These are phyloP conservation scores for Escarpia spicata DNA, from an alignment of 2,888 invertebrate species.

Conservation along the genomic window DNA sequence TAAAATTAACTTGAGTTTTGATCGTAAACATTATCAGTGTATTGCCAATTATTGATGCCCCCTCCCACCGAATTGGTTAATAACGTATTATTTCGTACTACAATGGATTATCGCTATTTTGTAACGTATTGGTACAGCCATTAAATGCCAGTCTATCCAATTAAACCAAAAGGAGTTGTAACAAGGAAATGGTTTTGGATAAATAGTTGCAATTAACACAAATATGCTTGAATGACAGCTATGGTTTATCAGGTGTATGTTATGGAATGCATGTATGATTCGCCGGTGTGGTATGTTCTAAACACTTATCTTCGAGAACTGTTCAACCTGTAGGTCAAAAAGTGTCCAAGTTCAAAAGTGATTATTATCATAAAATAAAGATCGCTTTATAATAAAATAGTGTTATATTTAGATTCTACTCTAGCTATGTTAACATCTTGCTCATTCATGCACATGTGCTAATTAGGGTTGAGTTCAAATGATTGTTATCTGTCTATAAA, in stretches of 20 bases:
- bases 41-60: constrained; percentile 6
- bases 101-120: background rate
- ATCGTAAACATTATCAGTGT: background rate
- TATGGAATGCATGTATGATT: background rate
- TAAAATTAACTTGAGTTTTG: constrained; percentile 21
- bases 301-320: background rate
- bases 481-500: constrained; percentile 24
- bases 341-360: constrained; percentile 13
- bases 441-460: background rate
- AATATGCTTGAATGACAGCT: background rate
- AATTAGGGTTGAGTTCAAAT: constrained; percentile 8
- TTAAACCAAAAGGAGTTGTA: background rate
- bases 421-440: constrained; percentile 18
- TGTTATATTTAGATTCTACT: constrained; percentile 20
- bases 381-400: background rate
- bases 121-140: background rate
- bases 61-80: background rate
- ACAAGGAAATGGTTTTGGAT: background rate
- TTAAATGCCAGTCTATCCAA: background rate
- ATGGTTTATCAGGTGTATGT: background rate
- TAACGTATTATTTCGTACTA: background rate
- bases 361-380: constrained; percentile 13
- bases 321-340: background rate
- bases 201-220: background rate
- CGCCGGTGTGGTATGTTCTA: background rate